These are phyloP conservation scores for Phenacoccus solenopsis DNA, from an alignment of 1,140 invertebrate genomes.

Conservation along the genomic window DNA sequence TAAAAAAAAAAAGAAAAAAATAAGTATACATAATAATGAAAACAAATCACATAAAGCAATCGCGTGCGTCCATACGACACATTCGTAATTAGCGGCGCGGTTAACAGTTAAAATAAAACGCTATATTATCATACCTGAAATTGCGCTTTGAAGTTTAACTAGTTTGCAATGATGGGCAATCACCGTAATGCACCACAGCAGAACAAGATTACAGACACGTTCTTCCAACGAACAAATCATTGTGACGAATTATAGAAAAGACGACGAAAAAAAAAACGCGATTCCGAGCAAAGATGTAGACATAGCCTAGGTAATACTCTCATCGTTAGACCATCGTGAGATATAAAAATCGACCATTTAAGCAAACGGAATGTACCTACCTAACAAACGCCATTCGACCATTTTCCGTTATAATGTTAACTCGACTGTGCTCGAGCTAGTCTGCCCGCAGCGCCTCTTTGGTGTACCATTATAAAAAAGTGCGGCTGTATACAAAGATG, in stretches of 20 bases:
- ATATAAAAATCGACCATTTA: neutral
- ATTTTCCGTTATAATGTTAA: constrained; percentile 3
- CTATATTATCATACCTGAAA: constrained; percentile 7
- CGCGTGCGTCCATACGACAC: no score
- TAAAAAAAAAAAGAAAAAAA: no score
- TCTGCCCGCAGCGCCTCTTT: neutral
- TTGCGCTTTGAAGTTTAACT: neutral
- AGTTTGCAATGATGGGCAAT: neutral
- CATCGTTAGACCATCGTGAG: neutral
- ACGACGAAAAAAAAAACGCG: neutral
- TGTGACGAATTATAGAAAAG: constrained; percentile 12
- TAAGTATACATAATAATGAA: no score
- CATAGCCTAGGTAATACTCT: constrained; percentile 6
- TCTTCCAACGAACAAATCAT: neutral
- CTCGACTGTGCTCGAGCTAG: neutral
- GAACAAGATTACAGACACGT: constrained; percentile 14
- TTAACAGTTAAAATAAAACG: constrained; percentile 3
- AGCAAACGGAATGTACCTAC: neutral
- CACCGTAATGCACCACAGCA: constrained; percentile 2
- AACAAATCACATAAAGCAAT: no score
- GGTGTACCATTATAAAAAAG: neutral
- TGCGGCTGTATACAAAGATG: neutral
- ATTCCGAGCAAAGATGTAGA: neutral
- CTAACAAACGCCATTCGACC: constrained; percentile 1
- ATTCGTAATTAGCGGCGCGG: no score